Evolutionary conservation across 2,113 vertebrate species (phyloP).

Genomic region (Ciconia maguari): DNA sequence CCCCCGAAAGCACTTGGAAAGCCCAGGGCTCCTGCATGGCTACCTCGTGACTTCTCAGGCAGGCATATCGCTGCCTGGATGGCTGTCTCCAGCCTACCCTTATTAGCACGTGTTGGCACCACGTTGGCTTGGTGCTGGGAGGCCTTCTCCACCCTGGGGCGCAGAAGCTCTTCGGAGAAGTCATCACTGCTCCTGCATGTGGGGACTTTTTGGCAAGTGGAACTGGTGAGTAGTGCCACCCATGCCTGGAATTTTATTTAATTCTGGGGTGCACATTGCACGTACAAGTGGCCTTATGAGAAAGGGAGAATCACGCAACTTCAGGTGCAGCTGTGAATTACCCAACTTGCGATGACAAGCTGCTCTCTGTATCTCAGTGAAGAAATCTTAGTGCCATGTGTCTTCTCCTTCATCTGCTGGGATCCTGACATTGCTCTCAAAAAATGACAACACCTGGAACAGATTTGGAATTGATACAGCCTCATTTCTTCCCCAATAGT

Average conservation of each 20-base stretch:
- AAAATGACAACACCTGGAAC: background rate
- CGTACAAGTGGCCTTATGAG: background rate
- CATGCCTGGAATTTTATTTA: background rate
- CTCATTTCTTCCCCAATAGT: background rate
- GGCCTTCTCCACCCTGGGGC: background rate
- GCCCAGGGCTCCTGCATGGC: background rate
- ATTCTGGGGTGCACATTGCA: background rate
- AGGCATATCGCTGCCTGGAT: background rate
- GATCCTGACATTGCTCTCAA: background rate
- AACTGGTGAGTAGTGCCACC: background rate
- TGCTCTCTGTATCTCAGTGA: background rate
- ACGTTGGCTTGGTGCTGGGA: background rate
- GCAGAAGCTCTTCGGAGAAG: background rate
- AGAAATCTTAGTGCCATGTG: background rate
- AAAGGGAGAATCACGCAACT: background rate
- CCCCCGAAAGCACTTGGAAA: accelerated
- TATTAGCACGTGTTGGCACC: background rate
- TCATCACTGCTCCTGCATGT: background rate
- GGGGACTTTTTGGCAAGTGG: background rate
- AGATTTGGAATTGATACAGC: background rate
- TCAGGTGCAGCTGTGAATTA: background rate
- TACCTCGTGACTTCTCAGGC: background rate
- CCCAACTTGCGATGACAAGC: background rate
- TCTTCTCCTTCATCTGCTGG: background rate
- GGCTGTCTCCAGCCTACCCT: background rate